phyloP scores from a whole-genome alignment of 2,888 invertebrate species.

The Odontothrips loti region DNA sequence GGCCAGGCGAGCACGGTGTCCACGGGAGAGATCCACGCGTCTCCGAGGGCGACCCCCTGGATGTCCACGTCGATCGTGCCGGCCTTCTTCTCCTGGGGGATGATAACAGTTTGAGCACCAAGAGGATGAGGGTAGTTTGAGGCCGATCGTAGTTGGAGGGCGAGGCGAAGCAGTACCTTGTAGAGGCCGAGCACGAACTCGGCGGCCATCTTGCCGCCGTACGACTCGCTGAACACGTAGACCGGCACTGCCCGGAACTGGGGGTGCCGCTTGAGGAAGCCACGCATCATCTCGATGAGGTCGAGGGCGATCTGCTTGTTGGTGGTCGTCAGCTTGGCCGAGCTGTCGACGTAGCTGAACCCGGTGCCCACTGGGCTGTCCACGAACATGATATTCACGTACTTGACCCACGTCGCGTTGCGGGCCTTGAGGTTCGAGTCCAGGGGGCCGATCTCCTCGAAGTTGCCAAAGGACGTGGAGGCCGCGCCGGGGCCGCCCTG shows the following conservation, averaged over 20 bases:
- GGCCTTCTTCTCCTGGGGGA: background rate
- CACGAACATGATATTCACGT: slow-evolving; percentile 80
- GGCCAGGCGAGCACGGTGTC: slow-evolving; percentile 82
- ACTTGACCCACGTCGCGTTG: slow-evolving; percentile 70
- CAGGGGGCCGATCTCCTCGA: slow-evolving; percentile 75
- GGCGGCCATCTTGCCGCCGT: slow-evolving; percentile 89
- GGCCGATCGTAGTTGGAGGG: too few species aligned
- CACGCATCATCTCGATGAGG: slow-evolving; percentile 65
- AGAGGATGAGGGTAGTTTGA: too few species aligned
- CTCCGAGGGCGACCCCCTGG: slow-evolving; percentile 75
- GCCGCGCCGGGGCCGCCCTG: slow-evolving; percentile 84
- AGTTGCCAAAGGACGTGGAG: slow-evolving; percentile 78
- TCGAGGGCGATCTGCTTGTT: slow-evolving; percentile 69
- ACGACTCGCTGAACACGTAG: slow-evolving; percentile 85
- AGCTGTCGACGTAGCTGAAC: slow-evolving; percentile 70
- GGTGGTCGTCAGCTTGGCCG: slow-evolving; percentile 51
- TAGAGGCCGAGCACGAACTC: slow-evolving; percentile 63
- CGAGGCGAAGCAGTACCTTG: slow-evolving; percentile 42
- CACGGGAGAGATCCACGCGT: slow-evolving; percentile 85
- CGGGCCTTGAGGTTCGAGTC: slow-evolving; percentile 62
- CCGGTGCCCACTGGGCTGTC: slow-evolving; percentile 90
- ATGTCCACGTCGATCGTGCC: slow-evolving; percentile 53
- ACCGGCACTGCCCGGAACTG: slow-evolving; percentile 68
- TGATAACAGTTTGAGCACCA: background rate
- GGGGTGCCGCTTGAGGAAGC: slow-evolving; percentile 63